A percentile compares a stretch with the other conserved stretches of the same genome.
Evolutionary conservation across 2,797 vertebrate species (phyloP).

Genomic region (Rhodeus uyekii): DNA sequence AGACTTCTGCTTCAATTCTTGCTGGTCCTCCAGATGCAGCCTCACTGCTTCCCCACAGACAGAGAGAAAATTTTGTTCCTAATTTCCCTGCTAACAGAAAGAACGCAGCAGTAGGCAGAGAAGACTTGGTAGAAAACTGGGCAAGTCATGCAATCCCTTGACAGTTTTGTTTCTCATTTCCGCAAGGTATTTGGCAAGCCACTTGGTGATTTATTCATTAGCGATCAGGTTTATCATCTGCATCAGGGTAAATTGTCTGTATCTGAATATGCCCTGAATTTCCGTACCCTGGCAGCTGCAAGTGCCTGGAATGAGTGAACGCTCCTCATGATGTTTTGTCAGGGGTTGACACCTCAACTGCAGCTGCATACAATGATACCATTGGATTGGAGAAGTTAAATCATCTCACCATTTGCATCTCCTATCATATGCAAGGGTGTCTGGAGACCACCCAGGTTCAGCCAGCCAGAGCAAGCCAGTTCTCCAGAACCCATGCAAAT

Average conservation of each 20-base stretch:
- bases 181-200: neutral
- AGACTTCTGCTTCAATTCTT: too few relatives aligned
- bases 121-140: too few relatives aligned
- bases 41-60: too few relatives aligned
- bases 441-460: neutral
- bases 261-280: neutral
- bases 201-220: neutral
- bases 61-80: too few relatives aligned
- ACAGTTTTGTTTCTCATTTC: neutral
- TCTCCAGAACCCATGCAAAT: too few relatives aligned
- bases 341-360: neutral
- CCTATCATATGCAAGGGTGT: neutral
- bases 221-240: neutral
- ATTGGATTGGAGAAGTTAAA: neutral
- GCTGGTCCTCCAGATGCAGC: too few relatives aligned
- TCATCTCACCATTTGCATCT: neutral
- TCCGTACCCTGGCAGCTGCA: neutral
- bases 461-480: too few relatives aligned
- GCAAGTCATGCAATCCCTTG: neutral
- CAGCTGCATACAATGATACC: neutral
- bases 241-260: neutral
- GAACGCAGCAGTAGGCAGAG: too few relatives aligned
- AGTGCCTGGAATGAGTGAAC: neutral
- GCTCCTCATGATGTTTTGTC: neutral
- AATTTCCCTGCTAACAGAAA: too few relatives aligned